Conservation (phyloP, 2,113 vertebrate genomes). For the Lepidothrix coronata region DNA sequence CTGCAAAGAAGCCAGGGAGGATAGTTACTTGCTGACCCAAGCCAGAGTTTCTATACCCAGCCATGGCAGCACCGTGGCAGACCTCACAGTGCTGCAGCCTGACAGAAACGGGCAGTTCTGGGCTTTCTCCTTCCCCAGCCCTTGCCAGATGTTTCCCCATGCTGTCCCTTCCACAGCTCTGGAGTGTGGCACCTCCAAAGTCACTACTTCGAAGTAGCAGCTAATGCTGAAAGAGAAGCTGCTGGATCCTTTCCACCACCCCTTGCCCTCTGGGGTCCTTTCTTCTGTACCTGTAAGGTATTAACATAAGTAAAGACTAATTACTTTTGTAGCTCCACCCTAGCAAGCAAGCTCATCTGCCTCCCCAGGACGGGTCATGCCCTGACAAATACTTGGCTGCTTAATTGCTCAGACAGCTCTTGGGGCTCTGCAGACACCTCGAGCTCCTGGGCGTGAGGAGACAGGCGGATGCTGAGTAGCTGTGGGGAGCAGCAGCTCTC, state of each 20-base stretch:
- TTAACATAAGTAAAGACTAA: neutral
- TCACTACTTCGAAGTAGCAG: neutral
- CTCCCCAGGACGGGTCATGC: neutral
- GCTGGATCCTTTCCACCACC: neutral
- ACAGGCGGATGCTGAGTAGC: neutral
- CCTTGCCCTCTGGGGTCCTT: slow-evolving; percentile 1
- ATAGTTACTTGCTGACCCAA: neutral
- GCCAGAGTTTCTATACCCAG: neutral
- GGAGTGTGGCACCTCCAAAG: neutral
- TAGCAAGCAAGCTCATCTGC: neutral
- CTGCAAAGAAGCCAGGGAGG: neutral
- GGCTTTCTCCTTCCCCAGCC: neutral
- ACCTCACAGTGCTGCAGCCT: neutral
- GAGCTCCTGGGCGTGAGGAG: neutral
- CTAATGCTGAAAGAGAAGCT: neutral
- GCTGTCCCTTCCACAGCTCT: neutral
- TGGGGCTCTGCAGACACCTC: neutral
- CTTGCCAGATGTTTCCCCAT: neutral
- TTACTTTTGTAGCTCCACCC: slow-evolving; percentile 13
- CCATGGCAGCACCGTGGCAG: rapidly evolving
- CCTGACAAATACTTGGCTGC: neutral
- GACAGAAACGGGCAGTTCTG: neutral
- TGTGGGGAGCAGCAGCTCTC: neutral
- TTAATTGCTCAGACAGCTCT: neutral
- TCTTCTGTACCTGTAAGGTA: neutral